Percentiles rank a stretch among this genome's conserved stretches.
These are phyloP conservation scores for Nothoprocta perdicaria DNA, from an alignment of 2,113 vertebrate genomes.

Conservation along the genomic window DNA sequence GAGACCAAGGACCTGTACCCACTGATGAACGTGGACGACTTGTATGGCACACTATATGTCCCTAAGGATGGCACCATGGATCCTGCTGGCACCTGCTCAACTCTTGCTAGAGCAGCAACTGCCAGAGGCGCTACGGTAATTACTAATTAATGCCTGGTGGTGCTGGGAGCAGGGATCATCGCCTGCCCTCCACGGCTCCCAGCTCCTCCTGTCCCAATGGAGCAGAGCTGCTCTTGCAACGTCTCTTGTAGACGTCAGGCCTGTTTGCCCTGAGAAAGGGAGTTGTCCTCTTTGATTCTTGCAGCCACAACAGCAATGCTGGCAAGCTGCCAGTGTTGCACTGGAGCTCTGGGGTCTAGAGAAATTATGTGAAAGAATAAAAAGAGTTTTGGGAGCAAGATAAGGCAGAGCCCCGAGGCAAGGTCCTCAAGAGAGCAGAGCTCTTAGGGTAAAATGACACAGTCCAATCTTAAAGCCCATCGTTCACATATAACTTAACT, in stretches of 20 bases:
- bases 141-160: neutral
- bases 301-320: neutral
- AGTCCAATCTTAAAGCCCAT: neutral
- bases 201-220: fast-evolving
- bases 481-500: neutral
- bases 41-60: conserved; percentile 93
- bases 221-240: neutral
- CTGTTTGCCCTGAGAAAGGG: neutral
- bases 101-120: conserved; percentile 86
- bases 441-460: neutral
- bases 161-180: neutral
- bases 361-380: fast-evolving
- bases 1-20: conserved; percentile 96
- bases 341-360: fast-evolving
- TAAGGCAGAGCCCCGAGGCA: neutral
- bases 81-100: conserved; percentile 92
- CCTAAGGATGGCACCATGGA: conserved; percentile 97
- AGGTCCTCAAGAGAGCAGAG: neutral
- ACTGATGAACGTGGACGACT: conserved; percentile 91
- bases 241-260: too few relatives aligned
- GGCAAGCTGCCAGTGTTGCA: neutral
- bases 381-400: neutral
- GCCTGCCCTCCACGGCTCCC: neutral
- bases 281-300: neutral
- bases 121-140: conserved; percentile 87